These are phyloP conservation scores for Furnarius figulus DNA, from an alignment of 2,113 vertebrate species.

Conservation along the genomic window DNA sequence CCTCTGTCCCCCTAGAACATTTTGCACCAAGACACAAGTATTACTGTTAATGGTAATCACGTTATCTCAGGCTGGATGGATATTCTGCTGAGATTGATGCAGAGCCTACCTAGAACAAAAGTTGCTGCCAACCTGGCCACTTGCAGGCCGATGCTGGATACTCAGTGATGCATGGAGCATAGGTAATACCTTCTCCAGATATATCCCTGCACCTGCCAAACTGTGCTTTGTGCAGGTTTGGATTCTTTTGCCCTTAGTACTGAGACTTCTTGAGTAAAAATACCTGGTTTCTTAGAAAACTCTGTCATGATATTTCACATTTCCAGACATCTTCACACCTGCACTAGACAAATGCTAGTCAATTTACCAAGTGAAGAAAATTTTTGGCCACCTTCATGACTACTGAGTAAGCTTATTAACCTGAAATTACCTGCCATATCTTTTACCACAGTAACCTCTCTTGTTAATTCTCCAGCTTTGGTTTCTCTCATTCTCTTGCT, in stretches of 20 bases:
- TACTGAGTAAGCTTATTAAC: background rate
- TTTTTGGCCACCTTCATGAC: background rate
- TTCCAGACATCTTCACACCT: background rate
- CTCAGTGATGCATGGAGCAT: fast-evolving
- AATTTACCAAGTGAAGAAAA: background rate
- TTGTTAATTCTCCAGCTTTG: background rate
- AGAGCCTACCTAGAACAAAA: background rate
- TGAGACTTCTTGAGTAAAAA: background rate
- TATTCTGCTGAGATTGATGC: background rate
- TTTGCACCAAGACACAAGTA: background rate
- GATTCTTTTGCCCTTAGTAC: background rate
- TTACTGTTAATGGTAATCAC: background rate
- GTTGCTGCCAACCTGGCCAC: background rate
- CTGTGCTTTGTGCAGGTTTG: background rate
- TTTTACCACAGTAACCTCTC: background rate
- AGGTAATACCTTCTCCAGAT: background rate
- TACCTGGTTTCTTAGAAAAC: background rate
- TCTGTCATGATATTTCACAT: background rate
- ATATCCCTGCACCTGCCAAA: background rate
- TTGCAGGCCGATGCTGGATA: background rate
- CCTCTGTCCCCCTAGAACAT: background rate
- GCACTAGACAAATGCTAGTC: background rate
- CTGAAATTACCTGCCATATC: background rate
- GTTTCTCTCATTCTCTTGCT: background rate
- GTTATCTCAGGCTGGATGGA: background rate